A percentile compares a stretch with the other conserved stretches of the same genome.
phyloP scores from a whole-genome alignment of 1,140 invertebrate species.

The Cepaea nemoralis region DNA sequence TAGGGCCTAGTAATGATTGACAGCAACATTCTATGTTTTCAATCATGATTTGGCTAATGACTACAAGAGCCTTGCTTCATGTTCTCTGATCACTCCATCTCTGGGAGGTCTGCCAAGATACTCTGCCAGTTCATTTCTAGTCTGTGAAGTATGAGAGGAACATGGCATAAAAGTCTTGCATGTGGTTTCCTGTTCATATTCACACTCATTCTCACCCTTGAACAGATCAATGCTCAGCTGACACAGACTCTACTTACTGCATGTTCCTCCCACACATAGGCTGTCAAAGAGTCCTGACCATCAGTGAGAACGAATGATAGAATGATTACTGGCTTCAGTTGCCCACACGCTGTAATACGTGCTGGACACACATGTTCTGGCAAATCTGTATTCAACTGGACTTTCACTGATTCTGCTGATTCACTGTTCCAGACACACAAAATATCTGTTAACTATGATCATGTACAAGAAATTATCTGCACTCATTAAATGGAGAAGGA shows the following conservation, averaged over 20 bases:
- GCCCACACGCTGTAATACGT: background rate
- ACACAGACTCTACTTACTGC: background rate
- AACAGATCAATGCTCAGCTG: no score
- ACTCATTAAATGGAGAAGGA: no score
- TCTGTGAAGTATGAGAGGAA: no score
- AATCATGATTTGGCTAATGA: background rate
- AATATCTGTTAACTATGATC: no score
- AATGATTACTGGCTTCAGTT: conserved; percentile 10
- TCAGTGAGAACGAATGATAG: background rate
- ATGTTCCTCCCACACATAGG: background rate
- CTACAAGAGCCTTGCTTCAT: background rate
- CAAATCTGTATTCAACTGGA: background rate
- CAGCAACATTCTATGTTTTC: background rate
- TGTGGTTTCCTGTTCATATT: no score
- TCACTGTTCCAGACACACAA: background rate
- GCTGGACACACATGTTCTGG: background rate
- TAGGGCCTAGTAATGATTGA: background rate
- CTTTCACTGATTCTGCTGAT: background rate
- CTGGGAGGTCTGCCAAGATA: background rate
- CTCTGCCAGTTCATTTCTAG: background rate
- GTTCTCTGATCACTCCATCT: background rate
- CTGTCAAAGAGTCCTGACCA: background rate
- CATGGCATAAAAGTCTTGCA: no score
- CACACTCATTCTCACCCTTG: no score
- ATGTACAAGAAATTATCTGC: no score